These are phyloP conservation scores for Patella pellucida DNA, from an alignment of 2,888 invertebrate genomes.

Conservation along the genomic window DNA sequence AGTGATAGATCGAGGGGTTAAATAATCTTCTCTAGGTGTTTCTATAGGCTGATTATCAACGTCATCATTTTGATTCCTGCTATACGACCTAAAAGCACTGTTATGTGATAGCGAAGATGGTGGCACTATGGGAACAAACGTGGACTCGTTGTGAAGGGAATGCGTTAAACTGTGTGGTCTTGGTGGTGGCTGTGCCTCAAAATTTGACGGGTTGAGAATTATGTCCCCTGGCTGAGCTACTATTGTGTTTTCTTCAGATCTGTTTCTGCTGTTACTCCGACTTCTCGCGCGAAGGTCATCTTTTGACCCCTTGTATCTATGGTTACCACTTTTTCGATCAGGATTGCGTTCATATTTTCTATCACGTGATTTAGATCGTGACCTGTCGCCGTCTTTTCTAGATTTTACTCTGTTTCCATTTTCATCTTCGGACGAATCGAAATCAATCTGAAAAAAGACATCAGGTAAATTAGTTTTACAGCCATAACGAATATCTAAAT, in stretches of 20 bases:
- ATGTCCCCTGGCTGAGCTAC: neutral
- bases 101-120: neutral
- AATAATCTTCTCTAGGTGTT: neutral
- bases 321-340: neutral
- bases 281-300: neutral
- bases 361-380: constrained; percentile 3
- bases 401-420: neutral
- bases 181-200: neutral
- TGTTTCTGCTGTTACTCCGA: neutral
- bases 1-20: neutral
- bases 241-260: neutral
- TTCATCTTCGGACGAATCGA: constrained; percentile 4
- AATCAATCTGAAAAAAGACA: neutral
- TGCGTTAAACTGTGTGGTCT: neutral
- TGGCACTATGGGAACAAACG: neutral
- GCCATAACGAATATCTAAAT: too few species aligned
- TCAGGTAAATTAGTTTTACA: too few species aligned
- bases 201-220: neutral
- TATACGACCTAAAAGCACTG: neutral
- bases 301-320: neutral
- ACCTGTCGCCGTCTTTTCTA: neutral
- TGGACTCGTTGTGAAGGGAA: neutral
- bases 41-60: neutral
- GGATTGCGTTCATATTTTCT: neutral
- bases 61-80: neutral